Base-by-base conservation (phyloP, 2,888 invertebrate species). In the Synergus gifuensis region DNA sequence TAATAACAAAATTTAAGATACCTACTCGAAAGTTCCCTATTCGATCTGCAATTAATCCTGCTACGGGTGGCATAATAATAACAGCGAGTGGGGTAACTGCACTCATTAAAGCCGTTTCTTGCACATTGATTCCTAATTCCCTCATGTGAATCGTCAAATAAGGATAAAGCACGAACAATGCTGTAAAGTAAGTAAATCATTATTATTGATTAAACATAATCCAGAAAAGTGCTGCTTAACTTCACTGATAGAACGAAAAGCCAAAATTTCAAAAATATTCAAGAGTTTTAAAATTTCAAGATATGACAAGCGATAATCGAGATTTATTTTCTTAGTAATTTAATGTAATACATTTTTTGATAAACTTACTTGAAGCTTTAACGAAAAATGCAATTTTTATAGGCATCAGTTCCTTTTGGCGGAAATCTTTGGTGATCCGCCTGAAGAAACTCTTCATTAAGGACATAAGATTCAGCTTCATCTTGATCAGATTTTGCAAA, bases 121-220 rank as follows among this genome's bases (percentile, higher is more conserved):
- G 95, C 78, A 96, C 95, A 88, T 94, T 96, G 90, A 96, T 96
- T 76, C 96, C 96, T 86, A 96, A 92, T 90, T 96, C 96, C 79
- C 96, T 93, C 95, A 96, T 96, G 90, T 96, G 96, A 85, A 96
- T 95, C 76, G 96, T 96, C 90, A 96, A 92, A 93, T 96, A 96
- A 7, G 96, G 96, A 91, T 96, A 96, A 82, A 96, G 92, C 76
- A 96, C 96, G 89, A 95, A 95, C 78, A 96, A 92, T 36, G 96
- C 96, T 96, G 91, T 60, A 92, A 93, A 54, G 0, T 36, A 18
- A 28, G 49, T 16, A 54, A n/a, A n/a, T 18, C 2, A 1, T 54
- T n/a, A 8, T 8, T n/a, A 2, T 54, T 16, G 7, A 28, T 16
- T 62, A 1, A 44, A 40, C 12, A 28, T 28, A 28, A 28, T 28